Conservation (phyloP, 30 jellyfish, hydroid and myxozoan genomes). For the Aurelia sp. region DNA sequence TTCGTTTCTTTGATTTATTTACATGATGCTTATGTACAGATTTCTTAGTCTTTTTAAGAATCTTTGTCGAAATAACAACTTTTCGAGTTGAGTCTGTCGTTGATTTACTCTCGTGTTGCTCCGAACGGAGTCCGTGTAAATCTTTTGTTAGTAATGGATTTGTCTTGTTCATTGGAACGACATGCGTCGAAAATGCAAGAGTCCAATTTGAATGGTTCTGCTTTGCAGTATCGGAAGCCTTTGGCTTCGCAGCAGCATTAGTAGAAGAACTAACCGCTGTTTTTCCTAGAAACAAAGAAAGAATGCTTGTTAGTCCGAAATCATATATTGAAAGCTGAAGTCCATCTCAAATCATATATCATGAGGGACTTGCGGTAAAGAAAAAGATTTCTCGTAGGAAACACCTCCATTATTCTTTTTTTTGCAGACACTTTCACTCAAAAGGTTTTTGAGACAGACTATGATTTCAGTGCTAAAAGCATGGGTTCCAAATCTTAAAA, state of each 20-base stretch:
- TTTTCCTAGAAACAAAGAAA: background rate
- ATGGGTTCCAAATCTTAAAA: no score
- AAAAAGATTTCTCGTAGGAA: no score
- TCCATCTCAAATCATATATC: no score
- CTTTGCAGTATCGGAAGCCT: background rate
- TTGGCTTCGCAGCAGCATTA: background rate
- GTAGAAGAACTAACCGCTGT: background rate
- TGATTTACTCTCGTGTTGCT: background rate
- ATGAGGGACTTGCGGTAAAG: no score
- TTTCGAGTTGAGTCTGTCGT: background rate
- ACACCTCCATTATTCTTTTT: no score
- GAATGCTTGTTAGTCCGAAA: background rate
- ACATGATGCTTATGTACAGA: background rate
- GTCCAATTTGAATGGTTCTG: conserved; percentile 60
- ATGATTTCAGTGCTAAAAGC: no score
- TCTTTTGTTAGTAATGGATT: conserved; percentile 43
- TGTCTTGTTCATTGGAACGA: conserved; percentile 47
- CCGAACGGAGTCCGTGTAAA: background rate
- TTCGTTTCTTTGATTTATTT: conserved; percentile 20
- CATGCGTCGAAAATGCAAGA: conserved; percentile 64
- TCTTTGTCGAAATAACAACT: background rate
- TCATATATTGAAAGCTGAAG: no score
- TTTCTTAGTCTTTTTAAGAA: conserved; percentile 15
- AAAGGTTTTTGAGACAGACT: no score
- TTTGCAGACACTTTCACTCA: no score